phyloP scores from a whole-genome alignment of 2,888 invertebrate genomes.

The Diarsia rubi region DNA sequence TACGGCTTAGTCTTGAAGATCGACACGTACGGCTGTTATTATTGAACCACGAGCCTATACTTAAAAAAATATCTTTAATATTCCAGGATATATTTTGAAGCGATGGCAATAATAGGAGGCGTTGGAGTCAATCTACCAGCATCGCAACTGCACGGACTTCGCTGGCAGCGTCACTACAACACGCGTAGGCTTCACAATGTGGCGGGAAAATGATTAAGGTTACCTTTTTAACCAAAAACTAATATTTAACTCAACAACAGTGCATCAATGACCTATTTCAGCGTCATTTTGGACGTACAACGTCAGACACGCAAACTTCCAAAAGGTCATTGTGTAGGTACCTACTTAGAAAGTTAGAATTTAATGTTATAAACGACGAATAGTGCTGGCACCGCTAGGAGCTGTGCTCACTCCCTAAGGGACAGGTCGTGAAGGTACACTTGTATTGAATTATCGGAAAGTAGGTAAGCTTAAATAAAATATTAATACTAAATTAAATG shows the following conservation, averaged over 20 bases:
- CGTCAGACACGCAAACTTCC: slow-evolving; percentile 13
- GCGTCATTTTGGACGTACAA: slow-evolving; percentile 20
- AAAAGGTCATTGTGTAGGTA: slow-evolving; percentile 13
- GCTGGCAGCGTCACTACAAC: slow-evolving; percentile 37
- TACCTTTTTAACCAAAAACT: slow-evolving; percentile 27
- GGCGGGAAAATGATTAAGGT: slow-evolving; percentile 53
- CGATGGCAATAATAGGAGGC: slow-evolving; percentile 50
- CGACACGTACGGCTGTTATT: no score
- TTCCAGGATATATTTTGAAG: slow-evolving; percentile 42
- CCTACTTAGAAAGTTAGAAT: not conserved
- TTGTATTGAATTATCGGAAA: slow-evolving; percentile 25
- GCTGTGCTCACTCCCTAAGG: slow-evolving; percentile 64
- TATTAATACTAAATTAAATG: slow-evolving; percentile 42
- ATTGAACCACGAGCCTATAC: not conserved
- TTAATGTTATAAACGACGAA: slow-evolving; percentile 34
- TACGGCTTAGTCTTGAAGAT: no score
- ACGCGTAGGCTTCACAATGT: slow-evolving; percentile 43
- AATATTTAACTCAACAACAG: not conserved
- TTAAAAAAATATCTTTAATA: not conserved
- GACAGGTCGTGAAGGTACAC: slow-evolving; percentile 57
- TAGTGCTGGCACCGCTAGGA: slow-evolving; percentile 55
- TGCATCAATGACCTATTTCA: not conserved
- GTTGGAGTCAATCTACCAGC: slow-evolving; percentile 36
- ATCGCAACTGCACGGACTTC: slow-evolving; percentile 36
- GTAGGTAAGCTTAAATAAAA: slow-evolving; percentile 58